Base-by-base conservation (phyloP, 2,113 vertebrate genomes). In the Benthochromis sp. region DNA sequence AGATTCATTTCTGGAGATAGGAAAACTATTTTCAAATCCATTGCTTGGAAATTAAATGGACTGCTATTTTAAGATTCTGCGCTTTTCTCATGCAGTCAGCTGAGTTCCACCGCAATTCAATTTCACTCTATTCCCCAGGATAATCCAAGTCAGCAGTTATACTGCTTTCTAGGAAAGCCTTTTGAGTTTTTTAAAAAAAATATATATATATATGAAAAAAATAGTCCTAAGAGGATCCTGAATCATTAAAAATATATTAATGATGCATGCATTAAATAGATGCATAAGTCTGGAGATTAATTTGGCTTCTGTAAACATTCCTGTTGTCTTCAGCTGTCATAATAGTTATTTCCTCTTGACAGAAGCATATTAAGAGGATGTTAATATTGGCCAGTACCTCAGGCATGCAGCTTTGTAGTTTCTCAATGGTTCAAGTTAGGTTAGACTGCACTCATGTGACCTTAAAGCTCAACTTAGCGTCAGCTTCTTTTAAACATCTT, bases 1-100 rank as follows among this genome's bases (percentile, higher is more conserved):
- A 94, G 93, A 96, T 95, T 93, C 88, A 96, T 94, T 96, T 95
- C 91, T 54, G 11, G 82, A 95, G 93, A 95, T 94, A 96, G 93
- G 90, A 94, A 95, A 92, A 83, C 89, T 55, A 95, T 95, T 96
- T 94, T 90, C 40, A 21, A 89, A 90, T 78, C 87, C 17, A 43
- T 69, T 81, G 79, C 85, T 82, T 12, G 45, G 63, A 95, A 94
- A 95, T 94, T 88, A 94, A 94, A 94, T 89, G 90, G 88, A 86
- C 71, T 73, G 82, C 85, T 92, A 85, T 90, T 90, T 92, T 87
- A 81, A 90, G 90, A 90, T 57, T 31, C 82, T 66, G 59, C 24
- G 29, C 34, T 52, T 69, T 82, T 81, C 19, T 83, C 69, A 52
- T 90, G 76, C 76, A 87, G 71, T 89, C 90, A 87, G 57, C 92